Percentiles rank a stretch among this genome's conserved stretches.
phyloP scores from a whole-genome alignment of 2,888 invertebrate species.

The Parnassius mnemosyne region DNA sequence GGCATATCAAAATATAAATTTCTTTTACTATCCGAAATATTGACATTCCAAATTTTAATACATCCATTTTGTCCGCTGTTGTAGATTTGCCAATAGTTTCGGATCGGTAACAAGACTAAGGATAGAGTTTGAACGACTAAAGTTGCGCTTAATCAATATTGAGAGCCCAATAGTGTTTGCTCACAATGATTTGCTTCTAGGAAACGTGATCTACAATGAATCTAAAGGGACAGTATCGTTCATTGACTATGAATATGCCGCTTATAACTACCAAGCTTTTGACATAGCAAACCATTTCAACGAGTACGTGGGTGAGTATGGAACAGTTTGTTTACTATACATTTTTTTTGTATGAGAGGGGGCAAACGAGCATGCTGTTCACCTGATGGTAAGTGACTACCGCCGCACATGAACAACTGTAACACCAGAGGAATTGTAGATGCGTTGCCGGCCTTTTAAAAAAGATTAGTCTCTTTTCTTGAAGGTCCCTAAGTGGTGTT shows the following conservation, averaged over 20 bases:
- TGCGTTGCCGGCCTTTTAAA: no score
- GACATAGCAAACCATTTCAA: conserved; percentile 99
- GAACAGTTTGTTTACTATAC: not conserved
- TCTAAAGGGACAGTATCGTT: conserved; percentile 87
- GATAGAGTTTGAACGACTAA: conserved; percentile 84
- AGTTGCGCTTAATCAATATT: conserved; percentile 81
- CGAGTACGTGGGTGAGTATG: conserved; percentile 93
- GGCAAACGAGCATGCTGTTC: no score
- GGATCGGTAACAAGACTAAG: conserved; percentile 84
- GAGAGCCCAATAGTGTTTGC: conserved; percentile 93
- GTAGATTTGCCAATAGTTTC: conserved; percentile 85
- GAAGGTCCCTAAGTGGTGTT: no score
- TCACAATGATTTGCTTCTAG: conserved; percentile 98
- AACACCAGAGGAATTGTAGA: no score
- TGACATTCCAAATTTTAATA: conserved; percentile 12
- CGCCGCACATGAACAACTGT: no score
- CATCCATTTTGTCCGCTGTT: conserved; percentile 47
- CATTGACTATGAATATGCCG: conserved; percentile 98
- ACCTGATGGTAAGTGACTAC: no score
- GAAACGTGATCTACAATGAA: conserved; percentile 94
- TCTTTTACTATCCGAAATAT: no score
- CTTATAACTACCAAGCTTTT: conserved; percentile 95
- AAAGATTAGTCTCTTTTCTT: no score
- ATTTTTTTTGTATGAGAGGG: no score
- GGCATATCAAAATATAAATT: no score